Conservation (phyloP, 2,113 vertebrate genomes). For the Alethe castanea region DNA sequence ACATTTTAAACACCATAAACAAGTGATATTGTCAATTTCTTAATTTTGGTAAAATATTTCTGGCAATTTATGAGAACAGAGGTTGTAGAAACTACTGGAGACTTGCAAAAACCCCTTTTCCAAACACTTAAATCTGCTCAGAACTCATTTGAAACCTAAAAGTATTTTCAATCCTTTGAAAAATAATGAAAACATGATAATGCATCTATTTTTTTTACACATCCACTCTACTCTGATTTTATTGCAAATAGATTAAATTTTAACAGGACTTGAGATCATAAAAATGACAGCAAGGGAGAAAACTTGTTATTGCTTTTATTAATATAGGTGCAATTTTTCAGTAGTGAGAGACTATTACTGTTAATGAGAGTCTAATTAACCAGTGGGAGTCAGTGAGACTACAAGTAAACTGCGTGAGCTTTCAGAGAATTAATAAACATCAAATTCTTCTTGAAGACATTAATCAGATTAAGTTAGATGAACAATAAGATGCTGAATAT, state of each 20-base stretch:
- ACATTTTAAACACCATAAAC: constrained; percentile 47
- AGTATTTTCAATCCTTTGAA: neutral
- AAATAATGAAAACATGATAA: neutral
- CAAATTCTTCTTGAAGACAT: neutral
- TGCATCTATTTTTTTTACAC: neutral
- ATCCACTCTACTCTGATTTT: neutral
- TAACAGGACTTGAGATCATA: neutral
- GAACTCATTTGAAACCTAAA: neutral
- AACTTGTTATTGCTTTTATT: neutral
- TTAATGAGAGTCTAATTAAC: neutral
- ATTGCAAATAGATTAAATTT: neutral
- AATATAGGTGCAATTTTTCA: neutral
- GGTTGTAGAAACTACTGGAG: neutral
- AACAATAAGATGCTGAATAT: neutral
- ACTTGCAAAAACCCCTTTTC: neutral
- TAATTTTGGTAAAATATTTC: constrained; percentile 44
- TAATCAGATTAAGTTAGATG: neutral
- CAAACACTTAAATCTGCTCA: neutral
- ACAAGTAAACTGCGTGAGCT: neutral
- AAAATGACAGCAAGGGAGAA: neutral
- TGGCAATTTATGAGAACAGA: constrained; percentile 5
- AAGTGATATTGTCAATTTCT: constrained; percentile 51
- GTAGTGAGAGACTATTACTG: neutral
- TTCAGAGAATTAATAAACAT: neutral
- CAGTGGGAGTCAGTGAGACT: neutral